Evolutionary conservation across 2,113 vertebrate genomes (phyloP).

Genomic region (Drymodes brunneopygia): DNA sequence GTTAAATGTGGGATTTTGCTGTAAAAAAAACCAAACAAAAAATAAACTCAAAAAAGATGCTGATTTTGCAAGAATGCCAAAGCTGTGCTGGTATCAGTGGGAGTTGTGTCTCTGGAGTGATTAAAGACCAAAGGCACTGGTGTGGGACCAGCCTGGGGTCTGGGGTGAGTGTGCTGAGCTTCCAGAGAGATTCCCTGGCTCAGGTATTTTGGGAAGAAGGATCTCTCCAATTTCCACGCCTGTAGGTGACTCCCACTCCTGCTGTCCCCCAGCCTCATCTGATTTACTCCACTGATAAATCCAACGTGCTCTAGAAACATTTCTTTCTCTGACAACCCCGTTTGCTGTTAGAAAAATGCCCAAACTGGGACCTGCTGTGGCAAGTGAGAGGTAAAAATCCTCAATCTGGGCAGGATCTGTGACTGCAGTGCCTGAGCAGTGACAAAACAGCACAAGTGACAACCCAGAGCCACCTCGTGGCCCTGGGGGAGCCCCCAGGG

Average conservation of each 20-base stretch:
- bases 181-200: not conserved
- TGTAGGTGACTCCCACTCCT: not conserved
- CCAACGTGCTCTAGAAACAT: not conserved
- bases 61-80: not conserved
- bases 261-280: not conserved
- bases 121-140: not conserved
- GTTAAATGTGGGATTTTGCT: not conserved
- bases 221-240: not conserved
- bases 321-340: not conserved
- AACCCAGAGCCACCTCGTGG: accelerated
- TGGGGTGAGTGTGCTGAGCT: not conserved
- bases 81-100: not conserved
- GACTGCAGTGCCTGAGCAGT: accelerated
- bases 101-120: not conserved
- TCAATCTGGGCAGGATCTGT: accelerated
- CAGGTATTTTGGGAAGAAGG: not conserved
- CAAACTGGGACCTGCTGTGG: not conserved
- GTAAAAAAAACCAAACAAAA: too few relatives aligned
- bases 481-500: not conserved
- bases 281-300: not conserved
- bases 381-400: not conserved
- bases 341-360: not conserved
- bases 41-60: too few relatives aligned
- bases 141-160: not conserved
- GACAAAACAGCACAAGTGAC: not conserved